Evolutionary conservation across 2,797 vertebrate genomes (phyloP), one percentile per base, ranked within the genome.

Genomic region (Enteromius anoplus): DNA sequence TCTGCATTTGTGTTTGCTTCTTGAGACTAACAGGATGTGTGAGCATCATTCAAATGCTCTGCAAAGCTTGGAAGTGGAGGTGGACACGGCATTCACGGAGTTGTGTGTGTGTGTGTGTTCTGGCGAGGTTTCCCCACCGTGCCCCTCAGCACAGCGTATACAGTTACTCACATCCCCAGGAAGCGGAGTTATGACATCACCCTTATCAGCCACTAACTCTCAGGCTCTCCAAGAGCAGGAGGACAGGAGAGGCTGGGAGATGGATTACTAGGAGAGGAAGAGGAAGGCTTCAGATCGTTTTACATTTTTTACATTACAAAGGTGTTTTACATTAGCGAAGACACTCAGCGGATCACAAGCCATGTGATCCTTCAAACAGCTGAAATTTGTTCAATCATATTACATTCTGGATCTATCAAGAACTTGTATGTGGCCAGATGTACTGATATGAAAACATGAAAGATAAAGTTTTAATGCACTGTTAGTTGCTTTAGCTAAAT

Each of bases 101-200:
- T 69, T n/a, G n/a, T n/a, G n/a, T 78, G 81, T 78, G 42, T 37
- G 55, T 60, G 62, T 76, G 72, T 83, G 72, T 79, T 85, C 82
- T 83, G 79, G 69, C 32, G 78, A 79, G 65, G 69, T 72, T 87
- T 85, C 82, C 84, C 84, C 83, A 75, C 53, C n/a, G 75, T 76
- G 75, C 82, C 76, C 73, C 85, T 81, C 51, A 82, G 75, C 40
- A 78, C 75, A 83, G 42, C 77, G 21, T 86, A 82, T 84, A 86
- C 86, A 79, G 91, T 93, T 93, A 92, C 92, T 91, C 92, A 93
- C 91, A 92, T 93, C 87, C 91, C 89, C 91, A 93, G 93, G 92
- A 94, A 95, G 87, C 90, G 91, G 91, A 93, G 91, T 90, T 88
- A 94, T 94, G 93, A 94, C 93, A 94, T 94, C 92, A 93, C 86